Evolutionary conservation across 2,797 vertebrate genomes (phyloP).

Genomic region (Halcyon badia): DNA sequence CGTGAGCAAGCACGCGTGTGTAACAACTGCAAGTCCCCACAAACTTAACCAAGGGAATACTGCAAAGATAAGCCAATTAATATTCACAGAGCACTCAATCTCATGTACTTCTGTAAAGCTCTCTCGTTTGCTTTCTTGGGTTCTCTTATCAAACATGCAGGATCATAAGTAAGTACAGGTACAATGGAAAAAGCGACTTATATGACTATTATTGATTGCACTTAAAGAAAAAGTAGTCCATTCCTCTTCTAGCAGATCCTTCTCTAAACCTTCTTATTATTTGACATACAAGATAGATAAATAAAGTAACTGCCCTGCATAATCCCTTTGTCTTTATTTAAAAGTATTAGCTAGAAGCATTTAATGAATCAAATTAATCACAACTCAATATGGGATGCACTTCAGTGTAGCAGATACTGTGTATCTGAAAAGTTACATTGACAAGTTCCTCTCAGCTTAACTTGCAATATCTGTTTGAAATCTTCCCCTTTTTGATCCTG

Average conservation of each 20-base stretch:
- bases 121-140: not conserved
- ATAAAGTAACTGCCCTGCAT: slow-evolving; percentile 51
- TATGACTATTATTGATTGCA: not conserved
- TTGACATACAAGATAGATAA: not conserved
- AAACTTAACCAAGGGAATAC: fast-evolving
- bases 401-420: not conserved
- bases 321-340: slow-evolving; percentile 54
- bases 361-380: slow-evolving; percentile 57
- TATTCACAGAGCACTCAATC: not conserved
- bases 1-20: fast-evolving
- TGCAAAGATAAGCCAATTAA: not conserved
- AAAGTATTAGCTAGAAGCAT: slow-evolving; percentile 62
- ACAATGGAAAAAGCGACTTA: not conserved
- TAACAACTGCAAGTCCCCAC: not conserved
- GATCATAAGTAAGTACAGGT: slow-evolving; percentile 43
- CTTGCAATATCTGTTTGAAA: slow-evolving; percentile 27
- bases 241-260: not conserved
- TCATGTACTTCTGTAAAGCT: not conserved
- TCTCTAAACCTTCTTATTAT: not conserved
- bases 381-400: not conserved
- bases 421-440: slow-evolving; percentile 9
- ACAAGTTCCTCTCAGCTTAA: slow-evolving; percentile 11
- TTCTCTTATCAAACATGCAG: slow-evolving; percentile 8
- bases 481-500: not conserved
- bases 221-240: not conserved